Evolutionary conservation across 2,797 vertebrate genomes (phyloP).

Genomic region (Zalophus californianus): DNA sequence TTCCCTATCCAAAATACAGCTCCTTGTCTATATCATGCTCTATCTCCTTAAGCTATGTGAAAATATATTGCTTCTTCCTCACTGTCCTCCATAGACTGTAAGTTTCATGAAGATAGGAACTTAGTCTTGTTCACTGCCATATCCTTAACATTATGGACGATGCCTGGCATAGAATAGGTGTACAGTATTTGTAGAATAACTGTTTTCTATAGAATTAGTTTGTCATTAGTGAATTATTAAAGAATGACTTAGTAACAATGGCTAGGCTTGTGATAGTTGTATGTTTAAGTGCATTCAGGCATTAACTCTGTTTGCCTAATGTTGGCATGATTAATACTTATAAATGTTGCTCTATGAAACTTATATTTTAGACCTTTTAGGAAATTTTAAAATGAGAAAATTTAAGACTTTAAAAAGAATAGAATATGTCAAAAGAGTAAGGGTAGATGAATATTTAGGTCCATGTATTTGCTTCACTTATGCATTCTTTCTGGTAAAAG

Average conservation of each 20-base stretch:
- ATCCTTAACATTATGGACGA: neutral
- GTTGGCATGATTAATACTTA: slow-evolving; percentile 8
- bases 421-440: slow-evolving; percentile 36
- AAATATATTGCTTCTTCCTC: neutral
- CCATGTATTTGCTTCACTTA: neutral
- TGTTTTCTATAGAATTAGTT: neutral
- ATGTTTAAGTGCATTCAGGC: neutral
- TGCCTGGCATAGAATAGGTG: neutral
- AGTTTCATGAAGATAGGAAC: neutral
- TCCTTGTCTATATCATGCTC: neutral
- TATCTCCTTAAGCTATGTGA: neutral
- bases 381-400: slow-evolving; percentile 48
- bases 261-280: neutral
- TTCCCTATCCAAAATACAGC: neutral
- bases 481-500: neutral
- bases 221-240: neutral
- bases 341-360: neutral
- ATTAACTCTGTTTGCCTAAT: neutral
- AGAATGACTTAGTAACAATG: neutral
- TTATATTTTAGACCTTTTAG: neutral
- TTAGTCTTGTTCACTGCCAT: neutral
- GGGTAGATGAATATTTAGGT: slow-evolving; percentile 4
- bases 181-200: neutral
- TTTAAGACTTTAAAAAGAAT: slow-evolving; percentile 40
- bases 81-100: neutral